phyloP scores from a whole-genome alignment of 2,113 vertebrate genomes.

The Oryctolagus cuniculus region mOryCun1.1 NC_091443.1:35854501-35855000 shows the following conservation, averaged over 20 bases:
- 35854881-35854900: constrained; percentile 67
- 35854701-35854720: neutral
- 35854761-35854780: constrained; percentile 71
- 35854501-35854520: neutral
- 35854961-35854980: constrained; percentile 57
- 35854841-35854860: constrained; percentile 69
- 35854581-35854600: neutral
- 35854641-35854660: neutral
- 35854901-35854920: constrained; percentile 55
- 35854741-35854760: constrained; percentile 68
- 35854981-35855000: constrained; percentile 51
- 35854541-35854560: neutral
- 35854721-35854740: constrained; percentile 66
- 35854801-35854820: constrained; percentile 69
- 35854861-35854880: constrained; percentile 59
- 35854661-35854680: constrained; percentile 27
- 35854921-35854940: constrained; percentile 58
- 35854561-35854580: neutral
- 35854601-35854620: neutral
- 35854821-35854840: constrained; percentile 68
- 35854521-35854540: neutral
- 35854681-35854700: constrained; percentile 55
- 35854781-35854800: constrained; percentile 77
- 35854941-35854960: constrained; percentile 53
- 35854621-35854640: neutral